phyloP scores from a whole-genome alignment of 2,113 vertebrate genomes.

The Myxocyprinus asiaticus region DNA sequence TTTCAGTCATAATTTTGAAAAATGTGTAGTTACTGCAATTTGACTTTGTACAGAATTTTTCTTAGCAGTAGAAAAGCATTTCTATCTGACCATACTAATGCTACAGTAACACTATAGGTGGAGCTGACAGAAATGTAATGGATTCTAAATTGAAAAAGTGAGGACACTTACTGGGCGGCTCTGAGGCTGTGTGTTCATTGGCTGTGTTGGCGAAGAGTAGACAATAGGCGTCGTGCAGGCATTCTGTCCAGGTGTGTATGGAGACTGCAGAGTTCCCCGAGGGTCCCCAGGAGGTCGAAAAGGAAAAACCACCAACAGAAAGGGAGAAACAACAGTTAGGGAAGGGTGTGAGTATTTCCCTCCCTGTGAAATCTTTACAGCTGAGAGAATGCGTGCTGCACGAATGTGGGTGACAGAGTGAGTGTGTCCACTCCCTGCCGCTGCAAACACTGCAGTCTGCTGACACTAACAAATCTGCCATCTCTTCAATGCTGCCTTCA shows the following conservation, averaged over 20 bases:
- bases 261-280: constrained; percentile 76
- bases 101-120: neutral
- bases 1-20: too few relatives aligned
- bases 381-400: neutral
- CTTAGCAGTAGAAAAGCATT: neutral
- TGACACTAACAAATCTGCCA: constrained; percentile 60
- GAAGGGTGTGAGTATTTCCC: neutral
- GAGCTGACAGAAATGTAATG: neutral
- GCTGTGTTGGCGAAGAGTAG: constrained; percentile 90
- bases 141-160: neutral
- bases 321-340: constrained; percentile 9
- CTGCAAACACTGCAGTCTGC: constrained; percentile 56
- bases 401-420: constrained; percentile 40
- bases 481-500: constrained; percentile 49
- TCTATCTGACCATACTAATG: neutral
- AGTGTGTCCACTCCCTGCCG: constrained; percentile 51
- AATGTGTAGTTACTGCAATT: too few relatives aligned
- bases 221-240: constrained; percentile 88
- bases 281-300: neutral
- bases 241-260: constrained; percentile 95
- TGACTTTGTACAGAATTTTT: neutral
- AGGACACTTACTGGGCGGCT: constrained; percentile 89
- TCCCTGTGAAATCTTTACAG: constrained; percentile 21
- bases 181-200: constrained; percentile 96
- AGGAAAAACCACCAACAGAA: neutral